phyloP scores from a whole-genome alignment of 2,888 invertebrate species.

The Orthosia gracilis region DNA sequence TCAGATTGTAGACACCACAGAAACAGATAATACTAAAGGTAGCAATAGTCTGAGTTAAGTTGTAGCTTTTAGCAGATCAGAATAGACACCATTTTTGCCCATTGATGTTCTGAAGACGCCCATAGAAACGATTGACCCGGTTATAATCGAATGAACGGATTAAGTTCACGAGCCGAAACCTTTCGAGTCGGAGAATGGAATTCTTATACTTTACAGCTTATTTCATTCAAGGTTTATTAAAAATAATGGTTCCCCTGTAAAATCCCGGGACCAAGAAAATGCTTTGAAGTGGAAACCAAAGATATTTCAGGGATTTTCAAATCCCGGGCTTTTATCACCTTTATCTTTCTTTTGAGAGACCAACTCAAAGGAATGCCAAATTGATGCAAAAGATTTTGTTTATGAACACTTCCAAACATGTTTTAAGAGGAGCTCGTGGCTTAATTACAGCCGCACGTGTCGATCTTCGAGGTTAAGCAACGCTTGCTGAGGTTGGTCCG shows the following conservation, averaged over 20 bases:
- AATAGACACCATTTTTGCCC: neutral
- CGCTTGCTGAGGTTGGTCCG: too few relatives aligned
- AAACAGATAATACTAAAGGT: neutral
- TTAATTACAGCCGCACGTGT: too few relatives aligned
- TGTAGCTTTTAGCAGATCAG: neutral
- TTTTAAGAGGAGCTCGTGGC: too few relatives aligned
- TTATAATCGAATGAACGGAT: conserved; percentile 37
- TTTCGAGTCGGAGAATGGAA: neutral
- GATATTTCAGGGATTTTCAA: conserved; percentile 29
- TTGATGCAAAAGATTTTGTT: conserved; percentile 5
- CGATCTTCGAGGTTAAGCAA: too few relatives aligned
- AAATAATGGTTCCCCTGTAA: conserved; percentile 13
- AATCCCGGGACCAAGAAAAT: conserved; percentile 15
- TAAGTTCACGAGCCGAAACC: conserved; percentile 32
- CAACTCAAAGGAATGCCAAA: conserved; percentile 17
- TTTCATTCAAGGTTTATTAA: conserved; percentile 25
- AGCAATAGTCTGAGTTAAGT: neutral
- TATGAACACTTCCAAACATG: neutral
- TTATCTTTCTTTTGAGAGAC: conserved; percentile 24
- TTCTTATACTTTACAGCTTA: conserved; percentile 6
- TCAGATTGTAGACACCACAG: too few relatives aligned
- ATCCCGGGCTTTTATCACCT: conserved; percentile 1
- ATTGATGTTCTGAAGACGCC: neutral
- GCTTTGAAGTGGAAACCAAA: conserved; percentile 44
- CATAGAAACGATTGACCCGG: conserved; percentile 3